Conservation (phyloP, 2,797 vertebrate genomes). For the Lateolabrax maculatus region DNA sequence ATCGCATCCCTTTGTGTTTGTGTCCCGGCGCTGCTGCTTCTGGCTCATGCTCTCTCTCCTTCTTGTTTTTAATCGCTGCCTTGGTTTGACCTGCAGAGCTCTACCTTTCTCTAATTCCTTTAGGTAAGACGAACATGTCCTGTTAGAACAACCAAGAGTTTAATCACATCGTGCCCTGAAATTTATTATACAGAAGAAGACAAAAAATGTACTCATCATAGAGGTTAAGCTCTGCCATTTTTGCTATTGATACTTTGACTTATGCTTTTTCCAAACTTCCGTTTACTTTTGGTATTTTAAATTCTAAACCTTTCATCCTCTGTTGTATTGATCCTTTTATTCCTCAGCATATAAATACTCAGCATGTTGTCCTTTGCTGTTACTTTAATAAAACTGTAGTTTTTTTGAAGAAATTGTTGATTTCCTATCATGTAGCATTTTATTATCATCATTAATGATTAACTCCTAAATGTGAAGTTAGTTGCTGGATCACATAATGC, state of each 20-base stretch:
- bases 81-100: slow-evolving; percentile 88
- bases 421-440: neutral
- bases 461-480: neutral
- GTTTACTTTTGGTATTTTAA: neutral
- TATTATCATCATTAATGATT: neutral
- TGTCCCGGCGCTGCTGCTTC: slow-evolving; percentile 47
- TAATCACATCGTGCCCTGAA: neutral
- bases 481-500: neutral
- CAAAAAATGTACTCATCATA: neutral
- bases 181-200: neutral
- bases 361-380: neutral
- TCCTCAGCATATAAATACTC: neutral
- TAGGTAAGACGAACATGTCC: slow-evolving; percentile 90
- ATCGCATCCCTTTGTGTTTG: slow-evolving; percentile 14
- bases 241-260: neutral
- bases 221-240: slow-evolving; percentile 25
- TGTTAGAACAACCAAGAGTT: neutral
- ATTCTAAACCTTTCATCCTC: neutral
- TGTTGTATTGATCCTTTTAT: neutral
- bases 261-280: neutral
- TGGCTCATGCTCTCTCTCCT: slow-evolving; percentile 75
- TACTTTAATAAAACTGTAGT: neutral
- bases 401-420: neutral
- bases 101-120: slow-evolving; percentile 97
- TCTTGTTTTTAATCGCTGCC: slow-evolving; percentile 82